Evolutionary conservation across 1,140 invertebrate genomes (phyloP).

Genomic region (Helicorthomorpha holstii): DNA sequence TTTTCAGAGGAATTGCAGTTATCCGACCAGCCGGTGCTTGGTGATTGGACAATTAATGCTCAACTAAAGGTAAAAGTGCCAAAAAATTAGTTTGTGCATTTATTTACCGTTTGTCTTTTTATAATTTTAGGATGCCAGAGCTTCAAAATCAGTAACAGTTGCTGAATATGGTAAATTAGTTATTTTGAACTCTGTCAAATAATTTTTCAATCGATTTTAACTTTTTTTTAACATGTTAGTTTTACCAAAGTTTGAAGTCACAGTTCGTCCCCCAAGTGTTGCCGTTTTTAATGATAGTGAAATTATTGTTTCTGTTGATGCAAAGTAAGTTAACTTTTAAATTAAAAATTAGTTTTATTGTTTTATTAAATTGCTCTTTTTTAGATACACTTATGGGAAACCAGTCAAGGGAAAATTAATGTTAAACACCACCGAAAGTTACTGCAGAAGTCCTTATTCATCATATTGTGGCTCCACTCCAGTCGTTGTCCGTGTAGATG

Average conservation of each 20-base stretch:
- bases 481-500: constrained; percentile 14
- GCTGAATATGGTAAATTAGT: constrained; percentile 51
- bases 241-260: constrained; percentile 80
- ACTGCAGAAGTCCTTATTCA: neutral
- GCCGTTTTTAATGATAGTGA: constrained; percentile 57
- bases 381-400: constrained; percentile 60
- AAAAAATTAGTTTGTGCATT: constrained; percentile 10
- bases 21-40: constrained; percentile 64
- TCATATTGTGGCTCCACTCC: neutral
- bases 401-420: constrained; percentile 33
- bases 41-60: constrained; percentile 69
- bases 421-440: neutral
- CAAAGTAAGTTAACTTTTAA: constrained; percentile 54
- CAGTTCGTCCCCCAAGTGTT: constrained; percentile 58
- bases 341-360: neutral
- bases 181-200: neutral
- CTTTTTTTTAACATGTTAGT: constrained; percentile 27
- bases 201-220: neutral
- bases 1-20: constrained; percentile 60
- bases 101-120: neutral
- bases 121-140: neutral
- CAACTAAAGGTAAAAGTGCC: constrained; percentile 26
- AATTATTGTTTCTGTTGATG: constrained; percentile 54
- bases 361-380: constrained; percentile 11
- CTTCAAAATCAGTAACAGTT: constrained; percentile 49